Base-by-base conservation (phyloP, 2,113 vertebrate species). In the Psilopogon haemacephalus region DNA sequence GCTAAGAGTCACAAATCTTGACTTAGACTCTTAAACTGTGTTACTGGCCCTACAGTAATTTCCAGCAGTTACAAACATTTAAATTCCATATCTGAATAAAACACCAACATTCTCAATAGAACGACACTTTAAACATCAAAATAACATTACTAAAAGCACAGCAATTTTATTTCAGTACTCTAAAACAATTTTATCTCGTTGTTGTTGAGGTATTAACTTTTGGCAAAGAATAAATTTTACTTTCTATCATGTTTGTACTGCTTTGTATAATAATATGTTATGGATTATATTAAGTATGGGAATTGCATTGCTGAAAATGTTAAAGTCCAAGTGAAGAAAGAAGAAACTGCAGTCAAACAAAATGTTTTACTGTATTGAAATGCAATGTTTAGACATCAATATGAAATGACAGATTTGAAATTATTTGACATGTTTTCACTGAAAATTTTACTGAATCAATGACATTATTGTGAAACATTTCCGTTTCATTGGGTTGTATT, bases 401-500 rank as follows among this genome's bases (percentile, higher is more conserved):
- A 62, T 52, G 12, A 90, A 90, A 86, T 77, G 24, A 75, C 6
- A 82, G 54, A 48, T 82, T 76, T 91, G 18, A 80, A 93, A 86
- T 38, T 0, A 75, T 64, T 65, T 84, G 56, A 64, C 32, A 70
- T 28, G 13, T 78, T 93, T 91, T 86, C 75, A 86, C 3, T 20
- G 28, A 93, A 85, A 89, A 77, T 80, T 37, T 88, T 13, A 70
- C 9, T 48, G 58, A 86, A 75, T 93, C 80, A 38, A 2, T 93
- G 42, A 74, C 48, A 91, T 71, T 89, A 82, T 54, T 80, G 11
- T 64, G n/a, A 93, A 94, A 93, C 1, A 68, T n/a, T 93, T 83
- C 46, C 19, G n/a, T 80, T 88, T 88, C 40, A 86, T 2, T 46
- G 37, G 14, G 13, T 4, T 73, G 8, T 59, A 62, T 80, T 93